A percentile compares a stretch with the other conserved stretches of the same genome.
These are phyloP conservation scores for Rotaria magnacalcarata DNA, from an alignment of 2,888 invertebrate species.

Conservation along the genomic window DNA sequence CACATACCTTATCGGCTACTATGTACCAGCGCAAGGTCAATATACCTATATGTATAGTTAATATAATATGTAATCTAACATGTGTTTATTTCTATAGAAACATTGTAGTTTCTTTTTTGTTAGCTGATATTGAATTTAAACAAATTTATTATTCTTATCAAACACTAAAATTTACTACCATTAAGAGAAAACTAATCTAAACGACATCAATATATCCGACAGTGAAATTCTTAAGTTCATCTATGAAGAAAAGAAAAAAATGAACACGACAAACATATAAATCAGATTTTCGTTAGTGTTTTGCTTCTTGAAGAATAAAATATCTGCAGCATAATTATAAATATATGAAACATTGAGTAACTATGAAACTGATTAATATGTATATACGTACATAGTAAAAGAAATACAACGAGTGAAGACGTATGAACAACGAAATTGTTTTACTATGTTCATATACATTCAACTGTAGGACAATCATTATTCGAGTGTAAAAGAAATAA, in stretches of 20 bases:
- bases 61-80: not conserved
- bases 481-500: not conserved
- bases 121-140: not conserved
- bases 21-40: not conserved
- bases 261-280: not conserved
- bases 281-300: not conserved
- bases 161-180: not conserved
- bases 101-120: not conserved
- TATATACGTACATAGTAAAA: not conserved
- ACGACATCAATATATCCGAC: not conserved
- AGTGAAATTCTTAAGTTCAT: not conserved
- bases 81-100: not conserved
- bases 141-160: not conserved
- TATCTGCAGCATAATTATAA: not conserved
- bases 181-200: not conserved
- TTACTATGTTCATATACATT: not conserved
- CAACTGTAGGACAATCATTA: not conserved
- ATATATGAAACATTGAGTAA: not conserved
- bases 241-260: not conserved
- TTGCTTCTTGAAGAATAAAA: not conserved
- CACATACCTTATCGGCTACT: not conserved
- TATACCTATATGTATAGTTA: not conserved
- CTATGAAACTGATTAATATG: not conserved
- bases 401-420: not conserved
- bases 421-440: not conserved